Percentiles rank a stretch among this genome's conserved stretches.
Evolutionary conservation across 2,888 invertebrate species (phyloP).

Genomic region (Cotesia congregata): DNA sequence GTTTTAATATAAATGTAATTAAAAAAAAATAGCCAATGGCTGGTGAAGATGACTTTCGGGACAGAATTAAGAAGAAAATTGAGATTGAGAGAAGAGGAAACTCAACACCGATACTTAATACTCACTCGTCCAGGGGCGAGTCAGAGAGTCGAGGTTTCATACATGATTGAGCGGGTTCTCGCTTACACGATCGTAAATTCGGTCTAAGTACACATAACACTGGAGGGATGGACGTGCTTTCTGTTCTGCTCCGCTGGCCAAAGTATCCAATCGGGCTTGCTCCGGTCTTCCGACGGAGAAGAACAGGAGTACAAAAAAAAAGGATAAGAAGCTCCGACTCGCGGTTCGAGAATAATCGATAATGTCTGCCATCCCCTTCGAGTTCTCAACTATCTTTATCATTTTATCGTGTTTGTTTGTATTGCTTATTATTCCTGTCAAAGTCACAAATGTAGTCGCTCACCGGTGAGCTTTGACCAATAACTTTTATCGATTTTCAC

Average conservation of each 20-base stretch:
- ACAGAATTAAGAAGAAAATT: neutral
- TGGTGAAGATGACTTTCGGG: no score
- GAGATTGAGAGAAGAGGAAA: neutral
- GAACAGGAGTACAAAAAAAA: no score
- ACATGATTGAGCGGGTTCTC: neutral
- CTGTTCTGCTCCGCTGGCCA: neutral
- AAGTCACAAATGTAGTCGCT: no score
- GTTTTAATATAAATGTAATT: no score
- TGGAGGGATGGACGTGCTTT: neutral
- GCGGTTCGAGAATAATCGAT: neutral
- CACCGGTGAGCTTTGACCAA: no score
- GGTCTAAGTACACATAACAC: neutral
- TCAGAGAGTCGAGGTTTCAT: neutral
- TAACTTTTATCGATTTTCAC: no score
- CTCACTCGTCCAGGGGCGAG: neutral
- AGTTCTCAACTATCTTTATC: neutral
- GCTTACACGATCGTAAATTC: constrained; percentile 1
- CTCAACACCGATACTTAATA: constrained; percentile 15
- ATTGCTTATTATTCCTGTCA: neutral
- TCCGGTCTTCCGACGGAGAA: no score
- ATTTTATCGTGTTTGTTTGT: neutral
- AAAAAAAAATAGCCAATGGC: neutral
- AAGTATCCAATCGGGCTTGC: no score
- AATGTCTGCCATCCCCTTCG: neutral
- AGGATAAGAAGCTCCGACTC: neutral